These are phyloP conservation scores for Tauraco hartlaubi DNA, from an alignment of 2,797 vertebrate genomes.

Conservation along the genomic window DNA sequence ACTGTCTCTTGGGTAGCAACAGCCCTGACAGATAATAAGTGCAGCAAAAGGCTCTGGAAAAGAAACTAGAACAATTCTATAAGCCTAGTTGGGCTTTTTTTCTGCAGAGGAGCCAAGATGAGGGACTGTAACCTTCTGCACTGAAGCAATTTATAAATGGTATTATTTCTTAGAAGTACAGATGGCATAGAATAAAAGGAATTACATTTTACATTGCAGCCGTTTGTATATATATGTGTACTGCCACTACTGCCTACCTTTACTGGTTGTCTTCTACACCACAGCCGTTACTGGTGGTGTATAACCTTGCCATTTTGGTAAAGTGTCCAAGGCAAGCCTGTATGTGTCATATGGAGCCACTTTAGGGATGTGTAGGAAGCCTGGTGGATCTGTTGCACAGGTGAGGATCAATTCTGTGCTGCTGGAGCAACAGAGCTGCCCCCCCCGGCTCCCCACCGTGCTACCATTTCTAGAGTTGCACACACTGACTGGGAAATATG, in stretches of 20 bases:
- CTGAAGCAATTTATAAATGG: not conserved
- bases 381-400: not conserved
- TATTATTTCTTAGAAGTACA: not conserved
- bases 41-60: not conserved
- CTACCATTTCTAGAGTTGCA: not conserved
- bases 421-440: not conserved
- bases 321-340: not conserved
- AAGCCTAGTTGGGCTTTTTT: not conserved
- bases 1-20: not conserved
- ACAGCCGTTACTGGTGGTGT: not conserved
- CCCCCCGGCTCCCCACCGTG: no score
- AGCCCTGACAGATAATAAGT: not conserved
- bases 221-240: not conserved
- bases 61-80: not conserved
- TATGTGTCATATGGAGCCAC: not conserved
- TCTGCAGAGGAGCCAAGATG: not conserved
- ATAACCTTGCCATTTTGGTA: not conserved
- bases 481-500: not conserved
- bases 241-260: not conserved
- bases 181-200: not conserved
- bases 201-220: not conserved
- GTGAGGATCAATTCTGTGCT: not conserved
- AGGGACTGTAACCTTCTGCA: not conserved
- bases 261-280: not conserved
- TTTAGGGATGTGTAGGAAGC: not conserved